Evolutionary conservation across 2,113 vertebrate genomes (phyloP).

Genomic region (Chloebia gouldiae): DNA sequence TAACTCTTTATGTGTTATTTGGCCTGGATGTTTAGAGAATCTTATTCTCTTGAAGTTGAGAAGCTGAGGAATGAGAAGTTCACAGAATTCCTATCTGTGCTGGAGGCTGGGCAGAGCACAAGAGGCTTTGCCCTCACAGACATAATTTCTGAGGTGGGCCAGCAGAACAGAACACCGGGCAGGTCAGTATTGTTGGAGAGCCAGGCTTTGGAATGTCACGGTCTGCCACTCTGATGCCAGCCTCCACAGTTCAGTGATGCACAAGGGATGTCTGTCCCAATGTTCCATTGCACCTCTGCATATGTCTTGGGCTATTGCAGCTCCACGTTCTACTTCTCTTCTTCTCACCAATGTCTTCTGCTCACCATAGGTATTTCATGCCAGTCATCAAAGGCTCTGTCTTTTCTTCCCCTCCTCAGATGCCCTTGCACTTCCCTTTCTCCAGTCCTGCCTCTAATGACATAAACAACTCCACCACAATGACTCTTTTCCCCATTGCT

Average conservation of each 20-base stretch:
- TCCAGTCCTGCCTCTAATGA: not conserved
- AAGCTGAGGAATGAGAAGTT: not conserved
- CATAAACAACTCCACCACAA: not conserved
- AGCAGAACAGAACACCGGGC: not conserved
- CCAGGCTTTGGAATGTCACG: not conserved
- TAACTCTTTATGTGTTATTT: not conserved
- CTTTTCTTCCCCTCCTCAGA: not conserved
- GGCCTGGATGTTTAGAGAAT: not conserved
- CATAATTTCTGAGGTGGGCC: accelerated
- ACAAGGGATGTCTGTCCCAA: not conserved
- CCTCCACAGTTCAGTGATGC: not conserved
- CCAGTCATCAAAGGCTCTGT: not conserved
- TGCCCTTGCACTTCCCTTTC: not conserved
- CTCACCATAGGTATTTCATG: not conserved
- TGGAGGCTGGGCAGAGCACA: not conserved
- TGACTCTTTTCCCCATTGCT: not conserved
- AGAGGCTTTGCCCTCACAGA: not conserved
- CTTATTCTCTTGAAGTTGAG: not conserved
- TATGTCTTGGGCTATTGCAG: not conserved
- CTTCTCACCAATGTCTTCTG: not conserved
- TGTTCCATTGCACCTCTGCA: not conserved
- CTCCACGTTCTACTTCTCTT: not conserved
- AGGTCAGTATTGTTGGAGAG: not conserved
- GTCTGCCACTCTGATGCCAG: not conserved
- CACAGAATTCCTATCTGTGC: not conserved